A percentile compares a stretch with the other conserved stretches of the same genome.
These are phyloP conservation scores for Gopherus flavomarginatus DNA, from an alignment of 2,113 vertebrate genomes.

Conservation along the genomic window DNA sequence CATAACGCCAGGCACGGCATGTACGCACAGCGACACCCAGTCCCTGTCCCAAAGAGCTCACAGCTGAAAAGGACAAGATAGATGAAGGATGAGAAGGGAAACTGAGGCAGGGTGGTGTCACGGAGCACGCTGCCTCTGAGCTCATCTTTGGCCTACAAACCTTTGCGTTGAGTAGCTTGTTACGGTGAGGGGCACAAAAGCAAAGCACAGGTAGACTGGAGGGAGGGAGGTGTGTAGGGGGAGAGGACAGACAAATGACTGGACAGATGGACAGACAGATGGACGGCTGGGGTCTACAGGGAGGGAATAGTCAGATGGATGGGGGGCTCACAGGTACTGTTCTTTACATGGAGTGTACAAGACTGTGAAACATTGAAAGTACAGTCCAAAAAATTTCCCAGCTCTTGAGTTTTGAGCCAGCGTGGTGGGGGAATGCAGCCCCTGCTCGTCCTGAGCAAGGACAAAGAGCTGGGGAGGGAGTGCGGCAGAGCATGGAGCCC, in stretches of 20 bases:
- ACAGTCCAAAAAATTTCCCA: background rate
- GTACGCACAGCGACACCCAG: background rate
- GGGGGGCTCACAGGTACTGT: background rate
- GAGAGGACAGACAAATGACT: background rate
- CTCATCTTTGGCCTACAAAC: background rate
- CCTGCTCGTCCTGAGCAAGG: background rate
- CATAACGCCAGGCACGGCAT: too few species aligned
- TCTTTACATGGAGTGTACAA: background rate
- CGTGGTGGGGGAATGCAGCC: rapidly evolving
- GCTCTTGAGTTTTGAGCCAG: background rate
- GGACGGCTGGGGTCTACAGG: too few species aligned
- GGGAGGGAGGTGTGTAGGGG: background rate
- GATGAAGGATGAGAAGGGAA: background rate
- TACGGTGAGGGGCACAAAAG: background rate
- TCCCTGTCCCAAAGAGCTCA: background rate
- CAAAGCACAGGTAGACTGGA: background rate
- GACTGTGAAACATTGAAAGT: rapidly evolving
- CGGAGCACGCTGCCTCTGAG: background rate
- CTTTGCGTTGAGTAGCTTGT: background rate
- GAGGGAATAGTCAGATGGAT: too few species aligned
- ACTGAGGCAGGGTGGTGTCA: background rate
- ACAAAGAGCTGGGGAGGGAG: background rate
- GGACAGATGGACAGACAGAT: background rate
- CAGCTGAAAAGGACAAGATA: background rate
- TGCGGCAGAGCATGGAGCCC: background rate